These are phyloP conservation scores for Struthio camelus DNA, from an alignment of 2,113 vertebrate genomes.

Conservation along the genomic window DNA sequence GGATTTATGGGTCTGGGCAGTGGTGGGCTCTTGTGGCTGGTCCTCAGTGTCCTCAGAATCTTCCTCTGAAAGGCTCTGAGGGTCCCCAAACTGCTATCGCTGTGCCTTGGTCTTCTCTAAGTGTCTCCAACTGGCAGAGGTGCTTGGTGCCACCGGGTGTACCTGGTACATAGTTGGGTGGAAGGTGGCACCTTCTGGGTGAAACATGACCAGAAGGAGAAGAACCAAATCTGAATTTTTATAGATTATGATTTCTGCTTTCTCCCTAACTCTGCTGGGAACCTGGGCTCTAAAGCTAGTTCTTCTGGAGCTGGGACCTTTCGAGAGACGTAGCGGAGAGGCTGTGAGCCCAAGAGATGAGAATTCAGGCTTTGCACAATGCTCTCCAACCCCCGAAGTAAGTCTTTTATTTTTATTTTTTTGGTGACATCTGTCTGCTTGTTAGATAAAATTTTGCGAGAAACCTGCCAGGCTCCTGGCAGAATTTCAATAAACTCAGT, in stretches of 20 bases:
- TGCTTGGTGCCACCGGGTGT: background rate
- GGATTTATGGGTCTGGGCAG: rapidly evolving
- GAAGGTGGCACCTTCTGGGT: background rate
- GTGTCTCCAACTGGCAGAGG: background rate
- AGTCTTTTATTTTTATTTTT: background rate
- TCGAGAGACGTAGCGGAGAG: background rate
- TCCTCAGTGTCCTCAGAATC: background rate
- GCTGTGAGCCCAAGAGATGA: background rate
- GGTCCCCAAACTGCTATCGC: background rate
- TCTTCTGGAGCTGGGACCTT: background rate
- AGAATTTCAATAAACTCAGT: background rate
- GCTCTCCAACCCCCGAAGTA: background rate
- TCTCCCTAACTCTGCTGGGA: background rate
- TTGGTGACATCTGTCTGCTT: background rate
- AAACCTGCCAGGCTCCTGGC: background rate
- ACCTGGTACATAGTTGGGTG: no score
- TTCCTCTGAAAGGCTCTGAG: background rate
- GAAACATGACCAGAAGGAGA: background rate
- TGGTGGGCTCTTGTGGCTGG: background rate
- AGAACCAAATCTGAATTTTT: background rate
- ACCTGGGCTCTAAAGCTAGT: background rate
- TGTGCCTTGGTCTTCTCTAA: no score
- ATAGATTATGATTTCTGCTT: background rate
- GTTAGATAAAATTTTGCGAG: background rate
- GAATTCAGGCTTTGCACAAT: background rate